These are phyloP conservation scores for Hydrotaea diabolus DNA, from an alignment of 2,888 invertebrate genomes.

Conservation along the genomic window DNA sequence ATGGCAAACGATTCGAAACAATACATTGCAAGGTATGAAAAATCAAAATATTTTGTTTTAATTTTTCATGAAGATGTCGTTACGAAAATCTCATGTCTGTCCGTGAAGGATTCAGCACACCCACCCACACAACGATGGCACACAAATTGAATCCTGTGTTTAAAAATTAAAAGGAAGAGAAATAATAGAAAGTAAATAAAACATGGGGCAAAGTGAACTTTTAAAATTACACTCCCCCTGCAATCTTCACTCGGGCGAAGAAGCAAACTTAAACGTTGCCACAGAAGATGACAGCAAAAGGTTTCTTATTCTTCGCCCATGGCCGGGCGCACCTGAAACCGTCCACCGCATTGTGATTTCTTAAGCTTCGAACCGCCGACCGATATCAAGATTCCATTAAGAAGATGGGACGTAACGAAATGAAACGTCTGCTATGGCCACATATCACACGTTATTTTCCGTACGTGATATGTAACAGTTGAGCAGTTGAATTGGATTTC, in stretches of 20 bases:
- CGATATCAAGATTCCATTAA: constrained; percentile 36
- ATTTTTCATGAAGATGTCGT: constrained; percentile 24
- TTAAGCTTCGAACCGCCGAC: not conserved
- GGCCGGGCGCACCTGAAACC: not conserved
- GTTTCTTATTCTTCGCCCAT: not conserved
- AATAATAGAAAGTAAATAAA: constrained; percentile 36
- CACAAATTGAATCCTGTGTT: constrained; percentile 24
- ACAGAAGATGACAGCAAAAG: not conserved
- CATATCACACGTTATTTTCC: constrained; percentile 55
- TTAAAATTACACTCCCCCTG: not conserved
- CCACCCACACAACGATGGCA: not conserved
- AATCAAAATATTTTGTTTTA: constrained; percentile 38
- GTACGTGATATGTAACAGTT: constrained; percentile 55
- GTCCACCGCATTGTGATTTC: not conserved
- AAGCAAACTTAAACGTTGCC: not conserved
- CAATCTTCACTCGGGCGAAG: not conserved
- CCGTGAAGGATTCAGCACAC: too few relatives aligned
- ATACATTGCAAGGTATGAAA: not conserved
- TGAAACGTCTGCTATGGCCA: constrained; percentile 46
- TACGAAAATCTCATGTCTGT: constrained; percentile 31
- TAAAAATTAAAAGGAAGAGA: constrained; percentile 31
- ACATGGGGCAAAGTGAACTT: constrained; percentile 1
- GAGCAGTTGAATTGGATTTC: constrained; percentile 15
- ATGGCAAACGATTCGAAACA: not conserved
- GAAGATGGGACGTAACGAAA: not conserved